phyloP scores from a whole-genome alignment of 1,140 invertebrate genomes.

The Sitobion miscanthi region DNA sequence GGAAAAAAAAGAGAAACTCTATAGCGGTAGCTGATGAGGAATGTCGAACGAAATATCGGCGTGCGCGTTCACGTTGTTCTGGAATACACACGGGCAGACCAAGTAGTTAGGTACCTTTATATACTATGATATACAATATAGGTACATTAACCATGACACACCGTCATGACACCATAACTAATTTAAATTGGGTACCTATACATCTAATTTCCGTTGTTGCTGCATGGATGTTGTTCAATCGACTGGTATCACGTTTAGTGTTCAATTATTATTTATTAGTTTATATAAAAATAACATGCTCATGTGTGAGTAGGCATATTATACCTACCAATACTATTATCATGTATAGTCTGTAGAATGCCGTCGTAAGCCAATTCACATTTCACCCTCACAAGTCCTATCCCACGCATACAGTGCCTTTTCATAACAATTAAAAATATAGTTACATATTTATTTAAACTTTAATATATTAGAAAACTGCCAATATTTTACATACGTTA shows the following conservation, averaged over 20 bases:
- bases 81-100: background rate
- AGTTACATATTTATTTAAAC: background rate
- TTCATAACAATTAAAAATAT: background rate
- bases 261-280: slow-evolving; percentile 14
- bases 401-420: background rate
- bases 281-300: background rate
- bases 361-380: background rate
- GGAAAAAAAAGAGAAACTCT: slow-evolving; percentile 6
- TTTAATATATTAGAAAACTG: background rate
- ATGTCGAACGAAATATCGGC: slow-evolving; percentile 1
- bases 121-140: slow-evolving; percentile 1
- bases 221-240: slow-evolving; percentile 7
- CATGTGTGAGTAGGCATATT: background rate
- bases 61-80: background rate
- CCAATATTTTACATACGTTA: background rate
- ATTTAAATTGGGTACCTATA: slow-evolving; percentile 12
- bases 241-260: slow-evolving; percentile 7
- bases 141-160: slow-evolving; percentile 8
- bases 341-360: background rate
- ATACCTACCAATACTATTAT: background rate
- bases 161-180: slow-evolving; percentile 4
- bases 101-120: background rate
- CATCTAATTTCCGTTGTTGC: slow-evolving; percentile 3
- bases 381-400: background rate
- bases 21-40: background rate